phyloP scores from a whole-genome alignment of 2,888 invertebrate genomes.

The Cybosia mesomella region DNA sequence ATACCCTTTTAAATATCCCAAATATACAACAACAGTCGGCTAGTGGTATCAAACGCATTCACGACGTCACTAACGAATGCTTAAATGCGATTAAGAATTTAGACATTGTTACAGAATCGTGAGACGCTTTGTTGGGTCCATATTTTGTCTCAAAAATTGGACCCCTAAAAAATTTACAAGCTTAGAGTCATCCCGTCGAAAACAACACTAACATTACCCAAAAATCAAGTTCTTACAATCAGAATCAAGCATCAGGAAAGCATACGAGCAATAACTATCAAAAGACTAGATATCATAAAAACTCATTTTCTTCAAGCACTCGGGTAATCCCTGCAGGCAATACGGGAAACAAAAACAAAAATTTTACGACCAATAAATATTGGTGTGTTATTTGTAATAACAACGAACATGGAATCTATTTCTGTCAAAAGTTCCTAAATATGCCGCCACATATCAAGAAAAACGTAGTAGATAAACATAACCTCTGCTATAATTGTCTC shows the following conservation, averaged over 20 bases:
- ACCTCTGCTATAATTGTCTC: slow-evolving; percentile 18
- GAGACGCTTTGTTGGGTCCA: slow-evolving; percentile 21
- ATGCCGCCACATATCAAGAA: slow-evolving; percentile 10
- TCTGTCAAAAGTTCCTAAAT: slow-evolving; percentile 15
- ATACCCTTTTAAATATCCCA: slow-evolving; percentile 1
- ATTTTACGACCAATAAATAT: too few relatives aligned
- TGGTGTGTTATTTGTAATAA: too few relatives aligned
- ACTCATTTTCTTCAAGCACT: too few relatives aligned
- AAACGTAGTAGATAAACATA: slow-evolving; percentile 8
- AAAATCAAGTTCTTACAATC: not conserved
- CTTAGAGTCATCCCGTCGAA: slow-evolving; percentile 24
- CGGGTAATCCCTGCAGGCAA: not conserved
- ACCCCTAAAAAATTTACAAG: slow-evolving; percentile 19
- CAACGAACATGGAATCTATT: slow-evolving; percentile 11
- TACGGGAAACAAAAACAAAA: not conserved
- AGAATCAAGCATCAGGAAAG: not conserved
- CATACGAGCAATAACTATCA: not conserved
- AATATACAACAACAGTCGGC: slow-evolving; percentile 8
- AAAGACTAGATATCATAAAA: too few relatives aligned
- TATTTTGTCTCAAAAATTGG: slow-evolving; percentile 13
- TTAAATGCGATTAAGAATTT: slow-evolving; percentile 17
- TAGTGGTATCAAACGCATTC: slow-evolving; percentile 17
- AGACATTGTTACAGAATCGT: slow-evolving; percentile 10
- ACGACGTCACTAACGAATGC: slow-evolving; percentile 12
- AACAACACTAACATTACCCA: slow-evolving; percentile 8